These are phyloP conservation scores for Muricea muricata DNA, from an alignment of 92 coral and sea anemone species.

Conservation along the genomic window DNA sequence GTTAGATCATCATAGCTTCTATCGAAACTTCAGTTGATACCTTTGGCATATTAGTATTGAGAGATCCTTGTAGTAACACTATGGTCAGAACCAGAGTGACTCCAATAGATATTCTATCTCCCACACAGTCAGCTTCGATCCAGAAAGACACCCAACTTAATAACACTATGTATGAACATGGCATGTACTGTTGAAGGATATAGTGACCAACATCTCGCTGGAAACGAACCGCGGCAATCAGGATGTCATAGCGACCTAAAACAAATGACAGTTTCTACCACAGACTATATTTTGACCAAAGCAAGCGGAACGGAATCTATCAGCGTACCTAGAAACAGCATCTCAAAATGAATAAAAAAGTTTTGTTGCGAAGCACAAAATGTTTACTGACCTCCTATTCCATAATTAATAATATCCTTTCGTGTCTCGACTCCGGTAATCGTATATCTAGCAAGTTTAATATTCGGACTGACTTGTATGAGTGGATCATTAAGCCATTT, in stretches of 20 bases:
- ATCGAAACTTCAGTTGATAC: constrained; percentile 28
- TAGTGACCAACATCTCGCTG: constrained; percentile 75
- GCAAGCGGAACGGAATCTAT: too few relatives aligned
- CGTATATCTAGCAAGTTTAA: constrained; percentile 25
- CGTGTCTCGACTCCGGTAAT: constrained; percentile 5
- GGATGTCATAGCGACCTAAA: constrained; percentile 6
- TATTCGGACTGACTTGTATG: constrained; percentile 21
- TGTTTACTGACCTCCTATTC: neutral
- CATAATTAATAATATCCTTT: constrained; percentile 8
- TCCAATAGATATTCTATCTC: constrained; percentile 73
- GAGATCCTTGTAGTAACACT: constrained; percentile 68
- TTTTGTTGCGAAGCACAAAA: too few relatives aligned
- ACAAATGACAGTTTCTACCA: neutral
- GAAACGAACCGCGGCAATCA: constrained; percentile 35
- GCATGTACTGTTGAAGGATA: constrained; percentile 67
- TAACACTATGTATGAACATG: constrained; percentile 67
- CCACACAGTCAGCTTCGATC: constrained; percentile 72
- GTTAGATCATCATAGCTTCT: neutral
- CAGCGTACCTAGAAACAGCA: too few relatives aligned
- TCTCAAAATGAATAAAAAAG: too few relatives aligned
- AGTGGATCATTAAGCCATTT: neutral
- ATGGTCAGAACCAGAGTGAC: constrained; percentile 75
- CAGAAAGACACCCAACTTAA: constrained; percentile 79
- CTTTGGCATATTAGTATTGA: constrained; percentile 78
- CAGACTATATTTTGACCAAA: too few relatives aligned